phyloP scores from a whole-genome alignment of 2,113 vertebrate genomes.

The Herpetotheres cachinnans region DNA sequence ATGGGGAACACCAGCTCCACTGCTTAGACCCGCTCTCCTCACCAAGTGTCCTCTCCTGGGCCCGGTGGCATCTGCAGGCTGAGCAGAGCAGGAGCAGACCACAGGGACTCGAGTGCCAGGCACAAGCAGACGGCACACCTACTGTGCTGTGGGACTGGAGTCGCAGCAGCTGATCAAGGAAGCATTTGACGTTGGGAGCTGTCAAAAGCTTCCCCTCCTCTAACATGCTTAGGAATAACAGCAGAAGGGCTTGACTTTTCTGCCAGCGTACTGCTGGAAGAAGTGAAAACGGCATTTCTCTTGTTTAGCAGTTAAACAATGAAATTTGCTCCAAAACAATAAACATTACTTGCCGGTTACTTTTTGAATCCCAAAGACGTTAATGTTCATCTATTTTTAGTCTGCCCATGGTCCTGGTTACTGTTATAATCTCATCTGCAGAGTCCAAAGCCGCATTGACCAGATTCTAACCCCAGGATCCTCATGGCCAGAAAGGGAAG shows the following conservation, averaged over 20 bases:
- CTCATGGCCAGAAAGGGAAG: not conserved
- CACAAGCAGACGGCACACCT: not conserved
- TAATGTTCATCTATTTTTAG: not conserved
- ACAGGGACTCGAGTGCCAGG: not conserved
- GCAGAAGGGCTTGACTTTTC: not conserved
- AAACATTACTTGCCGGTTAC: not conserved
- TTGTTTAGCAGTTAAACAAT: not conserved
- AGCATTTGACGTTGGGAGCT: not conserved
- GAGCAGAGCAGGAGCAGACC: not conserved
- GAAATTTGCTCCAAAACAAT: not conserved
- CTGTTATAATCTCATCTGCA: not conserved
- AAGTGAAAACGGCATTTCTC: not conserved
- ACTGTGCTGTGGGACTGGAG: rapidly evolving
- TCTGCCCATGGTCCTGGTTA: not conserved
- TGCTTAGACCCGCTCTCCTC: rapidly evolving
- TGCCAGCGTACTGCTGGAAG: not conserved
- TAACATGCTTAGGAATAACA: not conserved
- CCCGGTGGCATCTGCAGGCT: not conserved
- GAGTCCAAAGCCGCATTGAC: not conserved
- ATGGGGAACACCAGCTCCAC: not conserved
- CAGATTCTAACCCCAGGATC: not conserved
- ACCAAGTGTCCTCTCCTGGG: rapidly evolving
- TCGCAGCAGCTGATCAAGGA: not conserved
- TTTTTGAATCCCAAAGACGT: not conserved
- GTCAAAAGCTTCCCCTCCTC: not conserved